A percentile compares a stretch with the other conserved stretches of the same genome.
Evolutionary conservation across 2,797 vertebrate genomes (phyloP).

Genomic region (Pseudochromis fuscus): DNA sequence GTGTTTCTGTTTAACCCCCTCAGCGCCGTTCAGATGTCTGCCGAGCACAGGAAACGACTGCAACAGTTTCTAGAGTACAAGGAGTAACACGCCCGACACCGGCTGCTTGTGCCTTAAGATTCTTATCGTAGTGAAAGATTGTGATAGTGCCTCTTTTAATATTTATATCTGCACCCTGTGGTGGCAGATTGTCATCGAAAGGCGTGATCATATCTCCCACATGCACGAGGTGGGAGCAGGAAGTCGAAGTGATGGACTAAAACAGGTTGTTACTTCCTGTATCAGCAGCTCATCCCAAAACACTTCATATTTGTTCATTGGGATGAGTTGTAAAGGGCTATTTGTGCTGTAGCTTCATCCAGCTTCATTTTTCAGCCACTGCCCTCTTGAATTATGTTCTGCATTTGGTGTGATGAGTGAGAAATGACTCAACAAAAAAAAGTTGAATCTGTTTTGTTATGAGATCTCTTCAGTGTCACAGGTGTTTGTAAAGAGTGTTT

Average conservation of each 20-base stretch:
- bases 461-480: neutral
- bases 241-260: slow-evolving; percentile 20
- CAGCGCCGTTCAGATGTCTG: slow-evolving; percentile 93
- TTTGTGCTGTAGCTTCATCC: slow-evolving; percentile 15
- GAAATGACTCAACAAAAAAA: neutral
- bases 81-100: slow-evolving; percentile 82
- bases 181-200: slow-evolving; percentile 39
- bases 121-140: slow-evolving; percentile 41
- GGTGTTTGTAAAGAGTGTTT: slow-evolving; percentile 17
- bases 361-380: slow-evolving; percentile 22
- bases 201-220: slow-evolving; percentile 29
- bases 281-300: slow-evolving; percentile 10
- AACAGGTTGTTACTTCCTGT: neutral
- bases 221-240: slow-evolving; percentile 2
- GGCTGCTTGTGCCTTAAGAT: slow-evolving; percentile 27
- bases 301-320: neutral
- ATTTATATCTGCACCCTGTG: slow-evolving; percentile 56
- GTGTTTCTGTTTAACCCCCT: slow-evolving; percentile 16
- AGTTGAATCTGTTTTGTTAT: neutral
- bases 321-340: slow-evolving; percentile 34
- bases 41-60: slow-evolving; percentile 95
- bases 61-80: slow-evolving; percentile 98
- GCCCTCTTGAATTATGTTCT: slow-evolving; percentile 9
- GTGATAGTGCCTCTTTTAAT: slow-evolving; percentile 64
- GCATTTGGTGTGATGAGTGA: neutral